Evolutionary conservation across 2,113 vertebrate species (phyloP).

Genomic region (Tautogolabrus adspersus): DNA sequence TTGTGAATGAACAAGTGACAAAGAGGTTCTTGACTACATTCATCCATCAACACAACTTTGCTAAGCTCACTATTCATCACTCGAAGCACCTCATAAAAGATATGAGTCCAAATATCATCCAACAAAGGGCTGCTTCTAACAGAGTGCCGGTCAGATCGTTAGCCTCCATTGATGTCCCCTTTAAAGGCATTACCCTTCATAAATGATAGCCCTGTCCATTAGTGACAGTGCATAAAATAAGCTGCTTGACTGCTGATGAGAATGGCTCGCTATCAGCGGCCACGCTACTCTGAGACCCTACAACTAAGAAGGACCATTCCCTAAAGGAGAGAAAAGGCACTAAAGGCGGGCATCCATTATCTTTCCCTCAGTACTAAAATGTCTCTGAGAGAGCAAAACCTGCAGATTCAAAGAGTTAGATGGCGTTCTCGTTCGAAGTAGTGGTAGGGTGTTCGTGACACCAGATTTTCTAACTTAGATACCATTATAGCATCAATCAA

Average conservation of each 20-base stretch:
- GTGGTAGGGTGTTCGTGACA: no score
- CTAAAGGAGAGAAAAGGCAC: constrained; percentile 11
- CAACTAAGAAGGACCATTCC: constrained; percentile 20
- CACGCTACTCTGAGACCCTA: constrained; percentile 42
- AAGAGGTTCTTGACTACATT: constrained; percentile 4
- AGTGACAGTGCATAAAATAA: constrained; percentile 59
- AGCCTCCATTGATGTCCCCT: constrained; percentile 51
- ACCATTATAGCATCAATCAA: no score
- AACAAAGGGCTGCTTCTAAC: constrained; percentile 33
- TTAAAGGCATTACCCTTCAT: constrained; percentile 73
- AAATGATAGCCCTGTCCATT: constrained; percentile 66
- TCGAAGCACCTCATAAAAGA: constrained; percentile 29
- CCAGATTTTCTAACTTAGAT: no score
- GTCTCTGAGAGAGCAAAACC: constrained; percentile 4
- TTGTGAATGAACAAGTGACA: constrained; percentile 23
- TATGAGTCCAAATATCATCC: constrained; percentile 51
- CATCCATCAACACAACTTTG: constrained; percentile 35
- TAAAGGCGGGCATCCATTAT: constrained; percentile 41
- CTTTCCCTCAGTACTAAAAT: constrained; percentile 29
- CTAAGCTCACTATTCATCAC: constrained; percentile 41
- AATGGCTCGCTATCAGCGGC: constrained; percentile 45
- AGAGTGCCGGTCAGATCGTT: constrained; percentile 50
- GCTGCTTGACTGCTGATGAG: constrained; percentile 63
- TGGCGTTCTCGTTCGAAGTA: constrained; percentile 29
- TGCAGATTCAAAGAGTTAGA: constrained; percentile 23